These are phyloP conservation scores for Gorsachius goisagi DNA, from an alignment of 2,113 vertebrate species.

Conservation along the genomic window DNA sequence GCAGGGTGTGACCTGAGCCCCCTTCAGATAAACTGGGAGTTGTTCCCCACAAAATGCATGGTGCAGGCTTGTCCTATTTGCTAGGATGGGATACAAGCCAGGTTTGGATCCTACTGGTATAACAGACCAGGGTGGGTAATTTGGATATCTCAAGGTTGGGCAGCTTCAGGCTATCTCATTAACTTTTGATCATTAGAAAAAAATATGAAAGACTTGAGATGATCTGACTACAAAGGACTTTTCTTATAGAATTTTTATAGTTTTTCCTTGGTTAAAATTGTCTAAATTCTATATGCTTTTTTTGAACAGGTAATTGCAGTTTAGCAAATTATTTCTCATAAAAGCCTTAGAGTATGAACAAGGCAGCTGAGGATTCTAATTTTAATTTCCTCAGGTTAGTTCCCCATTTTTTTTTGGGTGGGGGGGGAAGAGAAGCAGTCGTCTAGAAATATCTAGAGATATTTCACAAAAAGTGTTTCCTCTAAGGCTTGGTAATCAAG, in stretches of 20 bases:
- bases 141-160: neutral
- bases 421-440: neutral
- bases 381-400: neutral
- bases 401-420: neutral
- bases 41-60: neutral
- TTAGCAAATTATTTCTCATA: neutral
- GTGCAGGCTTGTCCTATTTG: no score
- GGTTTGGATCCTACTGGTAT: neutral
- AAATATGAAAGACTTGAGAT: neutral
- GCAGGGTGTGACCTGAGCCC: accelerated
- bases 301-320: neutral
- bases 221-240: neutral
- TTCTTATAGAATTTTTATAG: neutral
- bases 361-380: neutral
- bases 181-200: neutral
- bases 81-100: no score
- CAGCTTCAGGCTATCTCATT: neutral
- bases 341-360: neutral
- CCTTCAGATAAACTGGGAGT: neutral
- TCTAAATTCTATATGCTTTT: neutral
- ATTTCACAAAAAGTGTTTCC: neutral
- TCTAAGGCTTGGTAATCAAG: neutral
- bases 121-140: neutral
- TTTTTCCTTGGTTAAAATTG: neutral
- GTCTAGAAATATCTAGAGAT: neutral